Conservation (phyloP, 2,797 vertebrate genomes). For the Sebastolobus altivelis region DNA sequence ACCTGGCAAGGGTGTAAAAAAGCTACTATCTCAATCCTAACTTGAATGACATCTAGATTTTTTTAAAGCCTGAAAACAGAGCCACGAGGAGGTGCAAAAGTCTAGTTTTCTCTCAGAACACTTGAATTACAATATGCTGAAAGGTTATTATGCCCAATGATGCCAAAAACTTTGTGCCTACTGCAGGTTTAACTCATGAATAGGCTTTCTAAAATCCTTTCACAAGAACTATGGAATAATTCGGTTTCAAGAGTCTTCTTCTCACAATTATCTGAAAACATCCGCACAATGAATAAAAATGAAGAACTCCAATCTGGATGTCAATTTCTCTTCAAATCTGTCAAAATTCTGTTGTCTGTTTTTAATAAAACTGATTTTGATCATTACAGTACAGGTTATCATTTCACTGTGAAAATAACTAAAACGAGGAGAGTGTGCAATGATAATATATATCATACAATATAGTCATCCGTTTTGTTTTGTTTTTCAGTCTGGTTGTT, state of each 20-base stretch:
- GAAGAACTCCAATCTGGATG: neutral
- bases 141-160: no score
- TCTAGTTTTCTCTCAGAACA: no score
- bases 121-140: no score
- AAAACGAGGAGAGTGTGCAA: no score
- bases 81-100: no score
- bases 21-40: neutral
- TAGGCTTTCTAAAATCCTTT: neutral
- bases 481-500: constrained; percentile 10
- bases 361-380: neutral
- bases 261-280: neutral
- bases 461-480: neutral
- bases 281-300: neutral
- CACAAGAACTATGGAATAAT: neutral
- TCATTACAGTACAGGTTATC: neutral
- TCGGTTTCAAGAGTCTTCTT: neutral
- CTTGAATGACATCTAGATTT: neutral
- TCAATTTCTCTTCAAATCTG: neutral
- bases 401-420: neutral
- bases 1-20: neutral
- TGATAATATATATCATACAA: neutral
- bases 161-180: no score
- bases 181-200: neutral
- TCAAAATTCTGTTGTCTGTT: neutral
- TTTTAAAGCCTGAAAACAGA: no score